Conservation (phyloP, 2,797 vertebrate genomes). For the Galaxias olidus region DNA sequence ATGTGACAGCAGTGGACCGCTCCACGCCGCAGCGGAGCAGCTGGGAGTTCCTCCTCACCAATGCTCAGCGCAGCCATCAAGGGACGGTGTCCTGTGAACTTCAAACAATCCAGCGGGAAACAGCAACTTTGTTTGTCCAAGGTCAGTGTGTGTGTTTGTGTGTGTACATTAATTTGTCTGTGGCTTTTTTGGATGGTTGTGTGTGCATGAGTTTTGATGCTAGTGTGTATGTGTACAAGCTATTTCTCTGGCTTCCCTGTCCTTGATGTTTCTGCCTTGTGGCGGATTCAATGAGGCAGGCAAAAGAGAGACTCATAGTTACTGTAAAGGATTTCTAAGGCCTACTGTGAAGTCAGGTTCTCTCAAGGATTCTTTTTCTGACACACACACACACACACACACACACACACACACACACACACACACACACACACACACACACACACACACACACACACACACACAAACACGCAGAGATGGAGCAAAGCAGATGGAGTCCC, state of each 20-base stretch:
- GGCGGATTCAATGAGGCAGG: conserved; percentile 22
- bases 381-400: conserved; percentile 10
- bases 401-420: neutral
- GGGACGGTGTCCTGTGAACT: conserved; percentile 72
- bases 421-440: conserved; percentile 9
- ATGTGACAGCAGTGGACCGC: conserved; percentile 42
- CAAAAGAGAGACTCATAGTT: conserved; percentile 20
- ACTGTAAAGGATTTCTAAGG: conserved; percentile 33
- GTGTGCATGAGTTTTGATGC: no score
- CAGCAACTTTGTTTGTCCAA: conserved; percentile 81
- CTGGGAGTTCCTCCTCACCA: conserved; percentile 60
- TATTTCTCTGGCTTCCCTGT: conserved; percentile 19
- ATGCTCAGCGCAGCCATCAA: conserved; percentile 46
- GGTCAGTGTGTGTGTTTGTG: conserved; percentile 65
- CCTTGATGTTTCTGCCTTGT: conserved; percentile 3
- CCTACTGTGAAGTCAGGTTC: conserved; percentile 29
- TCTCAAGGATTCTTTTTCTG: conserved; percentile 32
- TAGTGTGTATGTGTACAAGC: no score
- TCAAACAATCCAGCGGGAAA: conserved; percentile 48
- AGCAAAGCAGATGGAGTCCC: no score
- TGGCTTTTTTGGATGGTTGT: no score
- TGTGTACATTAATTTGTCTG: no score
- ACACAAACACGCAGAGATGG: neutral
- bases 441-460: neutral
- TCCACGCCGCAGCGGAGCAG: neutral